Base-by-base conservation (phyloP, 2,888 invertebrate genomes). In the Eupithecia insigniata region DNA sequence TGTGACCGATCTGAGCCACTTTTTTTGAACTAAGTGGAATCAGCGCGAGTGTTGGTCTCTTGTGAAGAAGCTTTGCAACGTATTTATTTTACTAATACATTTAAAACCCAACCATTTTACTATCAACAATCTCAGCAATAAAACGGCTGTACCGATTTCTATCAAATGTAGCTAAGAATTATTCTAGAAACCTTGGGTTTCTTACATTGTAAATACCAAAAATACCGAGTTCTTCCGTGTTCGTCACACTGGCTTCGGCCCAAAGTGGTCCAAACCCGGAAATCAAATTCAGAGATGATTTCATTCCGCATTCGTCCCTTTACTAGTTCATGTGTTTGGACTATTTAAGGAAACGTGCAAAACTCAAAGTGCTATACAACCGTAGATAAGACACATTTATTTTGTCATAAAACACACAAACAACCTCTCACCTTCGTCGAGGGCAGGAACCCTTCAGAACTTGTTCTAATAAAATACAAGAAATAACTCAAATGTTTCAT, bases 401-500 rank as follows among this genome's bases (percentile, higher is more conserved):
- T 51, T 51, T n/a, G 2, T n/a, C 43, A 43, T 7, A 10, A 8
- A 2, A 32, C 32, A 32, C 43, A 46, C 43, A n/a, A 18, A 26
- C 22, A 26, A 26, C 22, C 5, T 26, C 26, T 14, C 22, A 46
- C 43, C 18, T 46, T n/a, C 51, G 51, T n/a, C 3, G 5, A 2
- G 1, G 12, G 3, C 5, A 12, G 26, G 14, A 55, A 26, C 12
- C 55, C 12, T 55, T 55, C 22, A 22, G 26, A 55, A 55, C 55
- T 26, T 55, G 51, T 51, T 51, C 12, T 55, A 55, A 55, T 55
- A 55, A 55, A 55, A 26, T 12, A 26, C 4, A 26, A 55, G 22
- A 55, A 26, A 12, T 26, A 55, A 55, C 55, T 22, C 1, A 60
- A 60, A 60, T 60, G 30, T 60, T 60, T 55, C 55, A 55, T 55